Evolutionary conservation across 2,888 invertebrate species (phyloP).

Genomic region (Griposia aprilina): DNA sequence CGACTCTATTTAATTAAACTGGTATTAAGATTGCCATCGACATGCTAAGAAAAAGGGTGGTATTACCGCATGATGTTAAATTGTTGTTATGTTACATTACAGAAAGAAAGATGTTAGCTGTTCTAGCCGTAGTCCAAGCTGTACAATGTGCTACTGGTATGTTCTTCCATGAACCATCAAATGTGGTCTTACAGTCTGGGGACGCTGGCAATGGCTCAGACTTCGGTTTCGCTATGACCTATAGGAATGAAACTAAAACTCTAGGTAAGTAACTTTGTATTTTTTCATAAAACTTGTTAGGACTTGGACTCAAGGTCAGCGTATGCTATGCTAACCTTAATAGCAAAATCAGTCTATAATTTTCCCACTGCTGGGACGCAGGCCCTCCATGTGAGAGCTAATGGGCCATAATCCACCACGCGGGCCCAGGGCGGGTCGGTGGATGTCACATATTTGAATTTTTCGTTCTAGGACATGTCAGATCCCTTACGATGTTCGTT

Average conservation of each 20-base stretch:
- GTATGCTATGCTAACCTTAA: too few relatives aligned
- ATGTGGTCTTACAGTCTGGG: neutral
- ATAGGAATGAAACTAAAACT: neutral
- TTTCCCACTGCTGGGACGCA: neutral
- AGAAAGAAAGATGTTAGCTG: slow-evolving; percentile 34
- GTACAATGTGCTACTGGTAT: slow-evolving; percentile 30
- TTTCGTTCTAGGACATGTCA: neutral
- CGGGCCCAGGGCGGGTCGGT: too few relatives aligned
- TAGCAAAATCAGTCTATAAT: neutral
- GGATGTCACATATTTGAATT: neutral
- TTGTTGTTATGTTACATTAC: slow-evolving; percentile 7
- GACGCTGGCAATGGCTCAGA: slow-evolving; percentile 25
- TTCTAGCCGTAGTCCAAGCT: neutral
- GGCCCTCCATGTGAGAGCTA: neutral
- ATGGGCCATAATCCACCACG: neutral
- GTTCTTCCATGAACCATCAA: slow-evolving; percentile 54
- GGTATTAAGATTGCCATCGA: neutral
- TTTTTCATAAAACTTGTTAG: neutral
- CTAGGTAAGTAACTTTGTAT: slow-evolving; percentile 44
- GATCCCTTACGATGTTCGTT: neutral
- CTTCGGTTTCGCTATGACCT: slow-evolving; percentile 61
- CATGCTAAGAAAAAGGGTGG: neutral
- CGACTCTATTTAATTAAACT: too few relatives aligned
- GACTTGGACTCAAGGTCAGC: neutral
- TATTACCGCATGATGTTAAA: neutral